phyloP scores from a whole-genome alignment of 2,888 invertebrate genomes.

The Amblyteles armatorius region DNA sequence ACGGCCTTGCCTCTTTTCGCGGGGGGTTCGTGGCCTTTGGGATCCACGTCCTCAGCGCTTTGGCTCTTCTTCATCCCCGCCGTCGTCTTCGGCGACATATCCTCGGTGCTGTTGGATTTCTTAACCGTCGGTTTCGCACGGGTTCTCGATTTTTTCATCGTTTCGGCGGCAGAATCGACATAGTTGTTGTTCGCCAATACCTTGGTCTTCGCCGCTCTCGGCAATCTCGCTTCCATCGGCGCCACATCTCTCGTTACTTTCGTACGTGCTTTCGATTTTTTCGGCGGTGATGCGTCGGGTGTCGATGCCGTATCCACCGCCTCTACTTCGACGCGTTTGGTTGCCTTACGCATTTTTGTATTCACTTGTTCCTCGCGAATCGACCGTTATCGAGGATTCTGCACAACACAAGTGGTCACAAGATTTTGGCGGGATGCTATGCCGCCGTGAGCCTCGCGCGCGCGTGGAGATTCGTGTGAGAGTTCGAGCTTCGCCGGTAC shows the following conservation, averaged over 20 bases:
- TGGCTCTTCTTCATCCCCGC: slow-evolving; percentile 50
- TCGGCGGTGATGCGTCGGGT: slow-evolving; percentile 69
- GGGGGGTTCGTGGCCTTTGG: background rate
- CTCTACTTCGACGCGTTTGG: slow-evolving; percentile 68
- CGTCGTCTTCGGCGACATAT: background rate
- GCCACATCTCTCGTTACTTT: slow-evolving; percentile 9
- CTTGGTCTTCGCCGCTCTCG: slow-evolving; percentile 68
- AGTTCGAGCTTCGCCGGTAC: slow-evolving; percentile 1
- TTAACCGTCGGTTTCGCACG: background rate
- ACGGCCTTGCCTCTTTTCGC: slow-evolving; percentile 43
- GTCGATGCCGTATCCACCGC: slow-evolving; percentile 62
- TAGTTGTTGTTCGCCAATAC: slow-evolving; percentile 40
- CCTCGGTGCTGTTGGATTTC: slow-evolving; percentile 45
- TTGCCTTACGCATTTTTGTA: slow-evolving; percentile 72
- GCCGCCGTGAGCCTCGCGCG: background rate
- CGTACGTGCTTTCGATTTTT: slow-evolving; percentile 65
- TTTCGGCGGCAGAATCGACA: slow-evolving; percentile 29
- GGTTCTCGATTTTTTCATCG: slow-evolving; percentile 36
- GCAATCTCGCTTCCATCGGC: slow-evolving; percentile 49
- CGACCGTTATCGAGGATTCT: slow-evolving; percentile 18
- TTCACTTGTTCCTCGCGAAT: slow-evolving; percentile 41
- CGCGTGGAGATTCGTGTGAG: background rate
- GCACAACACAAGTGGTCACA: slow-evolving; percentile 10
- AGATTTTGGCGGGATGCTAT: slow-evolving; percentile 33
- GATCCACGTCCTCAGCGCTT: slow-evolving; percentile 21